These are phyloP conservation scores for Corythaeola cristata DNA, from an alignment of 2,113 vertebrate species.

Conservation along the genomic window DNA sequence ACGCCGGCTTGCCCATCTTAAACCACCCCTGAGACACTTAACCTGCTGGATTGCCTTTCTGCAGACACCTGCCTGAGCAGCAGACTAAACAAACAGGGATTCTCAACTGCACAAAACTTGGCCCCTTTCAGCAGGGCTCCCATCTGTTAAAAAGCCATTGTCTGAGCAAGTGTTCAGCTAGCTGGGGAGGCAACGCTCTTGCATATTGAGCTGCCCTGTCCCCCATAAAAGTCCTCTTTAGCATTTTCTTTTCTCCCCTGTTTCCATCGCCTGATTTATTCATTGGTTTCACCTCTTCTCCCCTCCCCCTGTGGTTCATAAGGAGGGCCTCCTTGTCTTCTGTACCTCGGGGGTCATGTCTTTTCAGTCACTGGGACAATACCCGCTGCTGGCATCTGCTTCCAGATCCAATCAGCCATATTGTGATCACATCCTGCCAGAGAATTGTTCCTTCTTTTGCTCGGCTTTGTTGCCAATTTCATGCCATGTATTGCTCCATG, in stretches of 20 bases:
- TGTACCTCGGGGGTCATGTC: constrained; percentile 83
- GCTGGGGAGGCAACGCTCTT: constrained; percentile 72
- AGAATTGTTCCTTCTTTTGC: constrained; percentile 86
- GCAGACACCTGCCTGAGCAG: constrained; percentile 87
- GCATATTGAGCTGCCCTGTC: constrained; percentile 74
- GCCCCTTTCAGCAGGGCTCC: constrained; percentile 83
- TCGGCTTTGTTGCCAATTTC: constrained; percentile 92
- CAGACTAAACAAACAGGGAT: constrained; percentile 85
- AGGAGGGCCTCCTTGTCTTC: constrained; percentile 82
- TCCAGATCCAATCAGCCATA: constrained; percentile 87
- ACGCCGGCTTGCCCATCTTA: constrained; percentile 44
- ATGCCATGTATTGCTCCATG: constrained; percentile 86
- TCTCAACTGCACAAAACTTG: constrained; percentile 83
- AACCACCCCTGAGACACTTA: constrained; percentile 67
- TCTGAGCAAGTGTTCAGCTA: constrained; percentile 85
- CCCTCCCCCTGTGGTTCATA: constrained; percentile 81
- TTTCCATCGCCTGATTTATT: constrained; percentile 98
- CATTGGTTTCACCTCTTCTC: constrained; percentile 93
- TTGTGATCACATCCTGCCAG: constrained; percentile 90
- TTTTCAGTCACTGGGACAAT: constrained; percentile 86
- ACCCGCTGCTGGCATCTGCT: constrained; percentile 86
- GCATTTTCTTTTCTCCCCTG: constrained; percentile 88
- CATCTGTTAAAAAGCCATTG: constrained; percentile 97
- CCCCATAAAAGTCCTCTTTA: constrained; percentile 87
- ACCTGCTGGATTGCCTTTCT: constrained; percentile 74